A percentile compares a stretch with the other conserved stretches of the same genome.
phyloP scores from a whole-genome alignment of 1,140 invertebrate species.

The Saxidomus purpurata region DNA sequence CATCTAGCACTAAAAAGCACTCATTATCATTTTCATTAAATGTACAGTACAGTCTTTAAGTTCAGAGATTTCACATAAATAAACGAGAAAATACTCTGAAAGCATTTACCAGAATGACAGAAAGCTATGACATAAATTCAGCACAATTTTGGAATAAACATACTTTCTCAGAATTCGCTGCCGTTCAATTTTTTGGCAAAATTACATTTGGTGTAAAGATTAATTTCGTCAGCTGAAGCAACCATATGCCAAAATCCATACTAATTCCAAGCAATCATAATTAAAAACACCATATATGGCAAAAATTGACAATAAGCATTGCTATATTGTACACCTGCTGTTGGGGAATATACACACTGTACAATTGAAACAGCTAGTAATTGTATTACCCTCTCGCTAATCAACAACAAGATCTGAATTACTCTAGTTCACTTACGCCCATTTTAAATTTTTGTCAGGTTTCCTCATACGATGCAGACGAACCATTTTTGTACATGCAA shows the following conservation, averaged over 20 bases:
- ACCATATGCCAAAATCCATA: conserved; percentile 63
- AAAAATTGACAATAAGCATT: conserved; percentile 44
- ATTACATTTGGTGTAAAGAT: conserved; percentile 40
- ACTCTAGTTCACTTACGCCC: conserved; percentile 42
- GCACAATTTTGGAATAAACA: not conserved
- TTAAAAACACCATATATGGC: conserved; percentile 61
- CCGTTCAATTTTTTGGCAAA: not conserved
- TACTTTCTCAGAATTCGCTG: not conserved
- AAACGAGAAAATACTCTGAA: too few species aligned
- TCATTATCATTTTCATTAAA: too few species aligned
- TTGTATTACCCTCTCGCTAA: conserved; percentile 51
- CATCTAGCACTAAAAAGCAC: too few species aligned
- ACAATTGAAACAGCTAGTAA: conserved; percentile 59
- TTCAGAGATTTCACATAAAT: too few species aligned
- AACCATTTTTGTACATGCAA: not conserved
- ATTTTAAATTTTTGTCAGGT: conserved; percentile 27
- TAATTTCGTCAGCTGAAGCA: conserved; percentile 21
- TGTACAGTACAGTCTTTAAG: too few species aligned
- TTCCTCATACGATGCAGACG: conserved; percentile 13
- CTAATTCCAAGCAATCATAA: conserved; percentile 59
- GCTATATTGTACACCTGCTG: conserved; percentile 49
- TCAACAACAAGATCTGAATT: conserved; percentile 53
- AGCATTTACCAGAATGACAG: not conserved
- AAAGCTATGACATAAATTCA: not conserved
- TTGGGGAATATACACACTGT: conserved; percentile 34